A percentile compares a stretch with the other conserved stretches of the same genome.
Conservation (phyloP, 2,888 invertebrate species). For the Pristionchus fissidentatus region DNA sequence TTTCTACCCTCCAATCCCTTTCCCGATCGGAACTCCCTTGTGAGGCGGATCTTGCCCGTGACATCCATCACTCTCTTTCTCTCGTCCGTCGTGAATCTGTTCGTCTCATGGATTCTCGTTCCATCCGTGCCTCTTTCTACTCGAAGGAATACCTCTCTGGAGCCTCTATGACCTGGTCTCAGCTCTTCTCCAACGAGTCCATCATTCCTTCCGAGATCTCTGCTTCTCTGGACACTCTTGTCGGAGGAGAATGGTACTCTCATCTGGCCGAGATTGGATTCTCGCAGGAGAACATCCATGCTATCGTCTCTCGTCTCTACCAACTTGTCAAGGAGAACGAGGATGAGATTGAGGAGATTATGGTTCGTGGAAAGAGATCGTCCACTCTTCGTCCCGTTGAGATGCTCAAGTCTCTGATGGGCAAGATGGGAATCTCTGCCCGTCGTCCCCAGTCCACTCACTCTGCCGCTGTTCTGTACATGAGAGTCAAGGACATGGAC, state of each 20-base stretch:
- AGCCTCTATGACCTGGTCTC: constrained; percentile 61
- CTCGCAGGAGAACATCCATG: constrained; percentile 65
- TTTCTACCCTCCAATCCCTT: constrained; percentile 61
- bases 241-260: constrained; percentile 64
- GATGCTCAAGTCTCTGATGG: constrained; percentile 58
- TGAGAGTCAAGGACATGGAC: constrained; percentile 69
- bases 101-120: constrained; percentile 56
- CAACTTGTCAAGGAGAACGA: background rate
- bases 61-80: constrained; percentile 53
- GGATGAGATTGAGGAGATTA: constrained; percentile 50
- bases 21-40: constrained; percentile 65
- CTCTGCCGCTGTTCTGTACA: constrained; percentile 57
- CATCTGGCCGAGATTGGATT: constrained; percentile 53
- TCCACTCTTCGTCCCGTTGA: constrained; percentile 52
- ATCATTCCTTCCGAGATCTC: constrained; percentile 62
- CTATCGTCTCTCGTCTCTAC: constrained; percentile 50
- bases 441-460: constrained; percentile 52
- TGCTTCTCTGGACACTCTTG: constrained; percentile 63
- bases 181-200: constrained; percentile 64
- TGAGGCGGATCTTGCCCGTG: constrained; percentile 57
- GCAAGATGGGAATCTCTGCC: constrained; percentile 63
- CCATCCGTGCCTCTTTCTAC: constrained; percentile 63
- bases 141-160: constrained; percentile 57
- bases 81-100: constrained; percentile 57
- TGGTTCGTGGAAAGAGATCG: constrained; percentile 57